phyloP scores from a whole-genome alignment of 2,888 invertebrate genomes.

The Zeuzera pyrina region DNA sequence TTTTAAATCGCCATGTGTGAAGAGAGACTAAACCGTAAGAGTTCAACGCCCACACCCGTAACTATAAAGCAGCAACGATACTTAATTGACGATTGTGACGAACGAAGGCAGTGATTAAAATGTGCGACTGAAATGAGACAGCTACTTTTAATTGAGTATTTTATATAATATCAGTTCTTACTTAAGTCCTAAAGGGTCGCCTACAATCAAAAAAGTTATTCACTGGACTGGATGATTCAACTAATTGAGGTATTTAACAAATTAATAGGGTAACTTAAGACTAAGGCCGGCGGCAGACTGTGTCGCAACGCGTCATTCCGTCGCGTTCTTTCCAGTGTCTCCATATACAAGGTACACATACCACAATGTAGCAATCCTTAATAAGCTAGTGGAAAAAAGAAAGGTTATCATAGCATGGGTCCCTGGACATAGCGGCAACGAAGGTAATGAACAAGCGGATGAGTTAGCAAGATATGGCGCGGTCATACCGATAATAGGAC shows the following conservation, averaged over 20 bases:
- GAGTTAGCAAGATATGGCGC: no score
- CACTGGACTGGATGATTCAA: conserved; percentile 12
- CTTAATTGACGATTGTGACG: conserved; percentile 22
- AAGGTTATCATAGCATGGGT: no score
- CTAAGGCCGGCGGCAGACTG: conserved; percentile 31
- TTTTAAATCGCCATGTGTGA: no score
- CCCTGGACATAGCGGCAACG: no score
- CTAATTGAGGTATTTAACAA: conserved; percentile 38
- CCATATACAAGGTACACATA: no score
- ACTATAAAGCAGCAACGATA: conserved; percentile 18
- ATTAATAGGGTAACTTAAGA: conserved; percentile 52
- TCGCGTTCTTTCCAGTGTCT: no score
- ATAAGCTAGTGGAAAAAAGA: no score
- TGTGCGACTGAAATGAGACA: conserved; percentile 25
- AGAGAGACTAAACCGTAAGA: no score
- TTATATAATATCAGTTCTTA: conserved; percentile 65
- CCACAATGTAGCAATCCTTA: no score
- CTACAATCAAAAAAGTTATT: conserved; percentile 21
- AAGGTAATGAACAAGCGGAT: no score
- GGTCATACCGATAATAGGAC: no score
- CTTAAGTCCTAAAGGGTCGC: conserved; percentile 53
- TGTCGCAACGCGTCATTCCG: conserved; percentile 64
- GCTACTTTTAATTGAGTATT: conserved; percentile 35
- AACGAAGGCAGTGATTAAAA: conserved; percentile 35
- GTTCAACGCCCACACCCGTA: conserved; percentile 24